Base-by-base conservation (phyloP, 2,113 vertebrate species). In the Xiphophorus hellerii region DNA sequence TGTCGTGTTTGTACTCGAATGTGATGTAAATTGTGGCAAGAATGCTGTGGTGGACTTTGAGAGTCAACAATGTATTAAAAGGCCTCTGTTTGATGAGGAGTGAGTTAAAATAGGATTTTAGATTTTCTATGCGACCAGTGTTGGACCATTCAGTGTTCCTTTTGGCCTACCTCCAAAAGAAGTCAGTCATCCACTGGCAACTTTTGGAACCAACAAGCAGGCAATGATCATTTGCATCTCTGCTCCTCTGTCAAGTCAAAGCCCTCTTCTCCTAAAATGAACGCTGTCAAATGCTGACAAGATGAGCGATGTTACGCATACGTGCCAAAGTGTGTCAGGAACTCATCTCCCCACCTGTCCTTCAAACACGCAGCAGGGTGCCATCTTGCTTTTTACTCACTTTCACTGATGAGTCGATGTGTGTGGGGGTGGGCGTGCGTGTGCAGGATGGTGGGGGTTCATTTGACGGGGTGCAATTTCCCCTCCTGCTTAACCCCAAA, bases 191-290 rank as follows among this genome's bases (percentile, higher is more conserved):
- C 90, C 86, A 92, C 87, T 91, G 85, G 89, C 71, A 74, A 92
- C 92, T 90, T 37, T 92, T 91, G 91, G 33, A 92, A 58, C 83
- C 35, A 39, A 68, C 33, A 37, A 61, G 48, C 68, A 73, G 78
- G 77, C 93, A 90, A 93, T 92, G 81, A 94, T 94, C 90, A 95
- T 95, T 95, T 95, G 88, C 74, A 85, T 94, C 91, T 94, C 90
- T 91, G 93, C 94, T 88, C 91, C 65, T 87, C 92, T 92, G 92
- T 92, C 87, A 93, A 74, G 81, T 89, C 89, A 73, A 93, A 84
- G 81, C 94, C 91, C 92, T 60, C 68, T 90, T 76, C 90, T 84
- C 83, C 87, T 78, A 93, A 91, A 95, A 88, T 79, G 89, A 94
- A 81, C 85, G 73, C 90, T 93, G 90, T 93, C 92, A 94, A 88